A percentile compares a stretch with the other conserved stretches of the same genome.
These are phyloP conservation scores for Schizotus pectinicornis DNA, from an alignment of 2,888 invertebrate genomes.

Conservation along the genomic window DNA sequence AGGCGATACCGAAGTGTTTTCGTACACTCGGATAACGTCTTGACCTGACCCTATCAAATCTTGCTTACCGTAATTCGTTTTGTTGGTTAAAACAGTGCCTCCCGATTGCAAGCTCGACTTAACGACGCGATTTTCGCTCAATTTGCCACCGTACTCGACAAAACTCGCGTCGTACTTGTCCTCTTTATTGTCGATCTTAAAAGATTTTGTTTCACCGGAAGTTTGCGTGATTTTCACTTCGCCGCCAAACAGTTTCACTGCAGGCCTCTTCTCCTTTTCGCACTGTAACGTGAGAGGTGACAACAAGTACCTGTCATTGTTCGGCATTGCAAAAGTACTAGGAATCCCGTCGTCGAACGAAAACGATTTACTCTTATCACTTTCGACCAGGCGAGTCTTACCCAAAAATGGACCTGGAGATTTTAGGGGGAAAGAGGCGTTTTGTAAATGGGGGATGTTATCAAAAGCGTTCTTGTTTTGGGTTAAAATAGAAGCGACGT, in stretches of 20 bases:
- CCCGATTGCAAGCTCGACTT: conserved; percentile 84
- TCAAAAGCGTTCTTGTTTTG: conserved; percentile 59
- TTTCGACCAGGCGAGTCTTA: conserved; percentile 79
- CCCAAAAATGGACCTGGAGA: conserved; percentile 85
- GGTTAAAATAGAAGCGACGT: conserved; percentile 58
- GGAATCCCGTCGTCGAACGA: conserved; percentile 54
- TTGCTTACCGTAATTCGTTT: conserved; percentile 46
- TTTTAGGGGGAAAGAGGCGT: conserved; percentile 66
- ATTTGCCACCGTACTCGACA: conserved; percentile 48
- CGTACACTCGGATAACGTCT: conserved; percentile 53
- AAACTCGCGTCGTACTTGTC: conserved; percentile 36
- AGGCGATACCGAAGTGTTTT: conserved; percentile 47
- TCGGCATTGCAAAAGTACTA: conserved; percentile 28
- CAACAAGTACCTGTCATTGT: conserved; percentile 40
- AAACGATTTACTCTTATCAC: conserved; percentile 57
- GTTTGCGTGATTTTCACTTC: conserved; percentile 78
- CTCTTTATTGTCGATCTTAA: conserved; percentile 52
- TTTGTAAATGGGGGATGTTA: conserved; percentile 54
- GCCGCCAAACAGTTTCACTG: conserved; percentile 76
- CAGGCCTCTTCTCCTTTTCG: conserved; percentile 50
- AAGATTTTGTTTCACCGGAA: conserved; percentile 70
- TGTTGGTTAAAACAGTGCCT: conserved; percentile 68
- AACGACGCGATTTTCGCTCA: conserved; percentile 69
- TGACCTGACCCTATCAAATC: conserved; percentile 42
- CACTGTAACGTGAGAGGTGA: conserved; percentile 46